Evolutionary conservation across 2,888 invertebrate species (phyloP), one percentile per base, ranked within the genome.

Genomic region (Automeris io): DNA sequence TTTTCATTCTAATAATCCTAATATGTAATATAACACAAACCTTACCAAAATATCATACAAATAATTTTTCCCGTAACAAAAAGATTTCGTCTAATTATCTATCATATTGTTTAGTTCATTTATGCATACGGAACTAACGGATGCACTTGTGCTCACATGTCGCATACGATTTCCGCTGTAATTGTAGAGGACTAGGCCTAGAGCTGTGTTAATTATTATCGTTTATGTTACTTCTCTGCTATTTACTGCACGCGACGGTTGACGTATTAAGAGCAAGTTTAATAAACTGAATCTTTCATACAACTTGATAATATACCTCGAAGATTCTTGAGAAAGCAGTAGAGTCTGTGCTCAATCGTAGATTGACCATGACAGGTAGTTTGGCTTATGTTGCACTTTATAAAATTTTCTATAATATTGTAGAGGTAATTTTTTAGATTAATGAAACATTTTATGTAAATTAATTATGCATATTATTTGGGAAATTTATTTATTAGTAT

Each of bases 141-240:
- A 77, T 77, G 71, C 71, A 70, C 49, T 56, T 29, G n/a, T 73
- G 78, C 59, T 50, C 49, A 51, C 69, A 63, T 73, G 73, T 73
- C 72, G 68, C 61, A 56, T 62, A 63, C 66, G 60, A 65, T 71
- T 81, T 83, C 83, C 83, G 79, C 66, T 73, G 61, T 60, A 61
- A 48, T 67, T 67, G 66, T 63, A 53, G 60, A 67, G 60, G 61
- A 55, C 57, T 66, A 57, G 59, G 47, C n/a, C 59, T 58, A 63
- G 61, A 21, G 64, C 63, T 66, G 65, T 56, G 64, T 57, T 79
- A 75, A 78, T 75, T 76, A 65, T 63, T 76, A 65, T 63, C 57
- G 50, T 42, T 49, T 52, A 49, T 40, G 46, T 45, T 54, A 53
- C 57, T 47, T 41, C 49, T 47, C 48, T 48, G 52, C 58, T 55